Evolutionary conservation across 2,113 vertebrate species (phyloP), one percentile per base, ranked within the genome.

Genomic region (Abramis brama): DNA sequence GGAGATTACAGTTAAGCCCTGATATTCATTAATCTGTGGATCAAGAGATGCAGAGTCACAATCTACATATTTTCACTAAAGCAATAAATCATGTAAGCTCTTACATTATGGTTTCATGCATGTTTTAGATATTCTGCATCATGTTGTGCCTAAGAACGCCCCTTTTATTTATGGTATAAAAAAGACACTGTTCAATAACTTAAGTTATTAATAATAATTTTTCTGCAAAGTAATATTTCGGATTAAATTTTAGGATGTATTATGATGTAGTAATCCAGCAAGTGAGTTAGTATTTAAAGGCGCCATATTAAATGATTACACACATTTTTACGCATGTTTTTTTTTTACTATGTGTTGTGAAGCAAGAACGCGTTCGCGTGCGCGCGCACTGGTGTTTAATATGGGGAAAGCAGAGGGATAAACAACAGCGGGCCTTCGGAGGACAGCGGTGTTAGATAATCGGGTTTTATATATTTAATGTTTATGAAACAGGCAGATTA

Each of bases 1-100:
- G 78, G 92, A 84, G 93, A 95, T 95, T 94, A 94, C 85, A 84
- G 21, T 77, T 94, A 93, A 94, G 93, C 93, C 93, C 79, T 88
- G 86, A 89, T 91, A 89, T 91, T 91, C 90, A 92, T 94, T 92
- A 91, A 39, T 45, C 45, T 2, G 4, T 10, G 74, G 90, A 91
- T 91, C 90, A 89, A 57, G 92, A 85, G 85, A 82, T 82, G 13
- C 73, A 10, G 86, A 77, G 82, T 89, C 87, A 11, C 70, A 85
- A 78, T 86, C 79, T 57, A 39, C 5, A 5, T 36, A 23, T 82
- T 78, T 23, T 3, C 25, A 86, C 55, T 71, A 11, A 70, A 83
- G 15, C 33, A 74, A 83, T 55, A 70, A 13, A 7, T 62, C 33
- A 55, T 21, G 17, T 9, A n/a, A 39, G 47, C 23, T 43, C n/a